Evolutionary conservation across 2,113 vertebrate species (phyloP).

Genomic region (Uria aalge): DNA sequence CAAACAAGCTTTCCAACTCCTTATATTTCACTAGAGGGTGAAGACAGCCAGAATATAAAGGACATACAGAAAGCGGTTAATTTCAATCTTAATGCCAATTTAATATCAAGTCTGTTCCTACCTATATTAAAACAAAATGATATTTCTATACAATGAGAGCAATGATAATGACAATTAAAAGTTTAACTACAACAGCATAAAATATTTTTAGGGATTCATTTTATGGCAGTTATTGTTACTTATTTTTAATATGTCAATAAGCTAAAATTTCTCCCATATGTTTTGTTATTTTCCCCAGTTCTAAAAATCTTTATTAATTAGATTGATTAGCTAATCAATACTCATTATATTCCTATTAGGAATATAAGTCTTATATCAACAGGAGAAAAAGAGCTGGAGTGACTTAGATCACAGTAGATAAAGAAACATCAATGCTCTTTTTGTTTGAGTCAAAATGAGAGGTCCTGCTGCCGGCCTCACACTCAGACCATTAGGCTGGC

Average conservation of each 20-base stretch:
- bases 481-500: not conserved
- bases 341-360: not conserved
- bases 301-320: conserved; percentile 1
- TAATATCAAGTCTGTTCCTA: not conserved
- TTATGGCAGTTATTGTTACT: not conserved
- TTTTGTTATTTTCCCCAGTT: not conserved
- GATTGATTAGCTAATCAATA: not conserved
- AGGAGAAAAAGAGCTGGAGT: not conserved
- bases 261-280: not conserved
- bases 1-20: conserved; percentile 1
- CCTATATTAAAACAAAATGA: not conserved
- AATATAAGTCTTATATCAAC: not conserved
- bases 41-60: not conserved
- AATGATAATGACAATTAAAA: not conserved
- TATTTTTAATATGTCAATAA: not conserved
- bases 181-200: not conserved
- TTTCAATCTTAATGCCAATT: not conserved
- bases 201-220: not conserved
- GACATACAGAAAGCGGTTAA: not conserved
- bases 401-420: not conserved
- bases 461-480: not conserved
- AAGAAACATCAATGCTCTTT: not conserved
- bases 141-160: not conserved
- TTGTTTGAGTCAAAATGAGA: not conserved
- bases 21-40: not conserved